Evolutionary conservation across 2,113 vertebrate genomes (phyloP), one percentile per base, ranked within the genome.

Genomic region (Ramphastos sulfuratus): DNA sequence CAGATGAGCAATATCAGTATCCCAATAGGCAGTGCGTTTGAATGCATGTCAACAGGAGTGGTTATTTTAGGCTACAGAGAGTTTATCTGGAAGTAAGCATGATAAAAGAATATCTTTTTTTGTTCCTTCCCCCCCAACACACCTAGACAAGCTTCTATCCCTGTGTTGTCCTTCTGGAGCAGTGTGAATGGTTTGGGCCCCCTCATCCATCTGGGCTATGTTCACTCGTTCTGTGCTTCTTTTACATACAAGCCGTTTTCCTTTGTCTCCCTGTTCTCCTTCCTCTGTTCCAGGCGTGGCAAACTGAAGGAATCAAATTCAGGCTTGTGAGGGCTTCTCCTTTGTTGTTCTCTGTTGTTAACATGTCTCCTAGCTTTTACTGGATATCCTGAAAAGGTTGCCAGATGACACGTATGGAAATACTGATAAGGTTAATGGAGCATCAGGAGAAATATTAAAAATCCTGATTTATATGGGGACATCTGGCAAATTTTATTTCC

Each of bases 401-500:
- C 79, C 87, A 85, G 90, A 74, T 74, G 85, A 61, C 60, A 37
- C 1, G 16, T 16, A 19, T 59, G 88, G 79, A 79, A 94, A 85
- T 64, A 48, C 28, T 28, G 82, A 25, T 8, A 30, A 85, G 88
- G 85, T 91, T 87, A 83, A 95, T 42, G 56, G 64, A 30, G 71
- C 31, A 56, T 82, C 72, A 77, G 85, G 90, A 92, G 73, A 64
- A 90, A 90, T 91, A 92, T 88, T 93, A 85, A 94, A 92, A 85
- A 83, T 54, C 33, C 79, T 77, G 80, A 66, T 91, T 90, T 96
- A 90, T 90, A 75, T 7, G 33, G 76, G 33, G 23, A 74, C 92
- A 92, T 93, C 76, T 93, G 92, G 88, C 60, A 93, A 23, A 82
- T 84, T 50, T 84, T 65, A 50, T 60, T 96, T 83, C 85, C 76